Evolutionary conservation across 2,113 vertebrate genomes (phyloP), one percentile per base, ranked within the genome.

Genomic region (Centrocercus urophasianus): DNA sequence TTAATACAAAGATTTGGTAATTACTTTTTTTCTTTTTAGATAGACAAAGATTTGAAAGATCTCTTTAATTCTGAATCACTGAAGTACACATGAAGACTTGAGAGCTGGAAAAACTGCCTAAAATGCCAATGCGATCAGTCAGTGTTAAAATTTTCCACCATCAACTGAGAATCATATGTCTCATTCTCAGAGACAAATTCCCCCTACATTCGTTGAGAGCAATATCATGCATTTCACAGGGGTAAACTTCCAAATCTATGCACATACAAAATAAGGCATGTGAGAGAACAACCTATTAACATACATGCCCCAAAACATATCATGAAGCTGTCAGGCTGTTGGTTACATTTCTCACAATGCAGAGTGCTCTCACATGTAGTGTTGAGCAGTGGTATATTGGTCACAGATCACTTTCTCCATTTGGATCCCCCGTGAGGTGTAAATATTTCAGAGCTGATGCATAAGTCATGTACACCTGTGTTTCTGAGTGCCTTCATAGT

Each of bases 371-470:
- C 77, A 54, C 34, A 77, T n/a, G 25, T 82, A 69, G 72, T 71
- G 10, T 0, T 71, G 78, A 93, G 21, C 7, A 13, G 56, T 83
- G 67, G 71, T 88, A 9, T 3, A 0, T 21, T 90, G 91, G 89
- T 93, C 91, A 94, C 93, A 96, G 82, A 88, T 93, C 65, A 21
- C 84, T 91, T 60, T 93, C 82, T 78, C 82, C 57, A 12, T 88
- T 95, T 91, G 79, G 56, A 28, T 96, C 94, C 94, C 91, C 43
- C 77, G 78, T 47, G 87, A 93, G 65, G 69, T 95, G 94, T 95
- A 88, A 94, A 93, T 91, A 88, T 95, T 93, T 93, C 89, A 93
- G 48, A 95, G 73, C 61, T 95, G 88, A 95, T 96, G 93, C 89
- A 91, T 93, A 96, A 96, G 88, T 93, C 94, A 88, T 91, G 89